Percentiles rank a stretch among this genome's conserved stretches.
Conservation (phyloP, 2,113 vertebrate genomes). For the Abramis brama region DNA sequence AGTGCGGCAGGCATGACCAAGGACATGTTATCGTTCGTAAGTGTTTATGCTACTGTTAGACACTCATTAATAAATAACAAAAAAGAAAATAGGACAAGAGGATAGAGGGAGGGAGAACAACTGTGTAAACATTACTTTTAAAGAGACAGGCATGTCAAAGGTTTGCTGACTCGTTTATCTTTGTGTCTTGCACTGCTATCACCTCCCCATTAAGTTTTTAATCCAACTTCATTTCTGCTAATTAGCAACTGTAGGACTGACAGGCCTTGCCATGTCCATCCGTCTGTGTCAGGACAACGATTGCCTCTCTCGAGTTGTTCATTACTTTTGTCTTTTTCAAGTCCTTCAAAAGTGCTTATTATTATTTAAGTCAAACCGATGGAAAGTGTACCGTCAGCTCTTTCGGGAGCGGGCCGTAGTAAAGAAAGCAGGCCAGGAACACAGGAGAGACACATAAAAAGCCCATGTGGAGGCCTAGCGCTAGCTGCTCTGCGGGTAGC, state of each 20-base stretch:
- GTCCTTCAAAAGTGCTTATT: constrained; percentile 70
- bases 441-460: constrained; percentile 33
- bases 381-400: constrained; percentile 59
- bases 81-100: constrained; percentile 27
- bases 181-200: constrained; percentile 46
- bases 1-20: neutral
- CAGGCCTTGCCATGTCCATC: constrained; percentile 56
- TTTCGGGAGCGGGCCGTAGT: constrained; percentile 40
- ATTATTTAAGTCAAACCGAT: constrained; percentile 59
- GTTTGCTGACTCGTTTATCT: constrained; percentile 52
- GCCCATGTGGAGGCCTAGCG: constrained; percentile 36
- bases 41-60: neutral
- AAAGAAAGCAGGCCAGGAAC: constrained; percentile 42
- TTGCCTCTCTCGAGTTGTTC: constrained; percentile 52
- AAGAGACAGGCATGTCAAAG: constrained; percentile 82
- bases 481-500: neutral
- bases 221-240: constrained; percentile 61
- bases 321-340: constrained; percentile 67
- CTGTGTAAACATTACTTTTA: constrained; percentile 75
- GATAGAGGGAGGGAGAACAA: constrained; percentile 79
- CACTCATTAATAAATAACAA: constrained; percentile 24
- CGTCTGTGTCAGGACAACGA: constrained; percentile 51
- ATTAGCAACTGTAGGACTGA: constrained; percentile 58
- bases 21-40: neutral
- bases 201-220: constrained; percentile 60